Base-by-base conservation (phyloP, 2,888 invertebrate genomes). In the Diaprepes abbreviatus region DNA sequence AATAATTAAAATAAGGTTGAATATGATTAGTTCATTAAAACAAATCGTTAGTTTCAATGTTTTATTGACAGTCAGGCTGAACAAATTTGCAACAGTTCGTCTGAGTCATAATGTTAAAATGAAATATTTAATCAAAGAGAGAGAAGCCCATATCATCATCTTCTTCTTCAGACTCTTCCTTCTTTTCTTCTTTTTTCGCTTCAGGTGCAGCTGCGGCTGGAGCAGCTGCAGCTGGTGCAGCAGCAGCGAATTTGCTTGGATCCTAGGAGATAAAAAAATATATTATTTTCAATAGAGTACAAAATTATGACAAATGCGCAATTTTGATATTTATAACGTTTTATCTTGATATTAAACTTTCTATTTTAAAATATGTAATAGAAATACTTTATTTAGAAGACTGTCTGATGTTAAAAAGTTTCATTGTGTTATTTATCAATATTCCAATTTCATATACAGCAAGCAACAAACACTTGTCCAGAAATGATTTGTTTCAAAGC, bases 131-230 rank as follows among this genome's bases (percentile, higher is more conserved):
- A 85, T 94, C 95, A 83, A 95, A 95, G 19, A 95, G 91, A 85
- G 97, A 97, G 86, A 98, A 96, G 85, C 98, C 98, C 97, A 98
- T 97, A 85, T 97, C 98, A 79, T 97, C 97, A 80, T 93, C 93
- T 75, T 96, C 96, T 73, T 91, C 90, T 82, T 92, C 93, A 4
- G 90, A 89, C 67, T 92, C 94, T 79, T 94, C 93, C 80, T 93
- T 92, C 85, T 93, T 92, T 78, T 92, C 92, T 83, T 93, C 92
- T 81, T 93, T 91, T 79, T 90, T 90, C 72, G 90, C 88, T 59
- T 88, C 89, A 73, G 89, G 89, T 75, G 87, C 87, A 48, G 87
- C 89, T 24, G 88, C 88, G 40, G 88, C 88, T 1, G 89, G 87
- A 17, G 89, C 89, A 14, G 90, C 88, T 48, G 90, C 89, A 14